Percentiles rank a stretch among this genome's conserved stretches.
phyloP scores from a whole-genome alignment of 2,113 vertebrate genomes.

The Vulpes vulpes region DNA sequence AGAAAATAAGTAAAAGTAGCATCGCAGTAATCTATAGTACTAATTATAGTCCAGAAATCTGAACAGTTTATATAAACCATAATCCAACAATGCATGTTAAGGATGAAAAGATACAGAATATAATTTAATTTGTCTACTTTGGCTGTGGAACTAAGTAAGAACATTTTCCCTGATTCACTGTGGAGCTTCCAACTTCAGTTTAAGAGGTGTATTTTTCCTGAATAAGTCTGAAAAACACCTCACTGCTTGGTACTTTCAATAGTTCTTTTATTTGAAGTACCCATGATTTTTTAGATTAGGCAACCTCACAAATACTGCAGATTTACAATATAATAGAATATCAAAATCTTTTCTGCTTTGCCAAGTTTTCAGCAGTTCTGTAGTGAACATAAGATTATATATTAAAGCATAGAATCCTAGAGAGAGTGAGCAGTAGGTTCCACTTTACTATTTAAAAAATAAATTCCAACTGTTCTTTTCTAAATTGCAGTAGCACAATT shows the following conservation, averaged over 20 bases:
- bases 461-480: slow-evolving; percentile 28
- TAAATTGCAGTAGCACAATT: background rate
- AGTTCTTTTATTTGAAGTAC: background rate
- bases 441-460: slow-evolving; percentile 32
- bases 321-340: slow-evolving; percentile 35
- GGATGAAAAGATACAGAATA: background rate
- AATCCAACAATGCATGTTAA: background rate
- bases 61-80: background rate
- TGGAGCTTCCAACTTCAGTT: background rate
- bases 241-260: background rate
- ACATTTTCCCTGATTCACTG: background rate
- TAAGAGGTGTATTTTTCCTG: background rate
- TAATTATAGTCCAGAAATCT: background rate
- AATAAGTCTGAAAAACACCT: background rate
- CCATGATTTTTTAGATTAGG: background rate
- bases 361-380: background rate
- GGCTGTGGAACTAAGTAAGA: background rate
- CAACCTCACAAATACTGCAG: slow-evolving; percentile 31
- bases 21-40: background rate
- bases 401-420: background rate
- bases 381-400: background rate
- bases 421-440: background rate
- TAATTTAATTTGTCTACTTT: slow-evolving; percentile 22
- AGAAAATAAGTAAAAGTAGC: background rate
- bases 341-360: background rate